Percentiles rank a stretch among this genome's conserved stretches.
These are phyloP conservation scores for Notechis scutatus DNA, from an alignment of 2,113 vertebrate species.

Conservation along the genomic window DNA sequence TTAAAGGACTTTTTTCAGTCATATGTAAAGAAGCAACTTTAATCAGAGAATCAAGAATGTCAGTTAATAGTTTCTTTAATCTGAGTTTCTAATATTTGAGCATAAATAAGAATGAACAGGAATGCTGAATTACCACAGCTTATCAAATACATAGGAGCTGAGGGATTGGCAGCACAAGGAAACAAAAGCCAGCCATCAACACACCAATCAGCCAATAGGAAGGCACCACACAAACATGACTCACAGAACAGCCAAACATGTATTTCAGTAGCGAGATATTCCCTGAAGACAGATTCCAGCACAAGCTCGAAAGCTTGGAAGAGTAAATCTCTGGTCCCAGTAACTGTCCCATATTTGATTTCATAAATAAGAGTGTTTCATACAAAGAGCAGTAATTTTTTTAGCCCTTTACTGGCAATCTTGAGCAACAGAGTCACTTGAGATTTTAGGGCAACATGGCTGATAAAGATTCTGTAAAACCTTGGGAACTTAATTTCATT, in stretches of 20 bases:
- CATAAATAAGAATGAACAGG: neutral
- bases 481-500: neutral
- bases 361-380: neutral
- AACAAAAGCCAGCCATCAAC: neutral
- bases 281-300: neutral
- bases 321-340: neutral
- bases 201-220: neutral
- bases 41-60: neutral
- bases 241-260: neutral
- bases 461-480: neutral
- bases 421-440: neutral
- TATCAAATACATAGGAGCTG: neutral
- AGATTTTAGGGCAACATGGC: neutral
- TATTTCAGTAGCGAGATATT: neutral
- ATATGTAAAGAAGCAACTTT: neutral
- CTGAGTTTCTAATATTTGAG: neutral
- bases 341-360: neutral
- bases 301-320: neutral
- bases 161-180: neutral
- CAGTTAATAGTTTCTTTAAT: slow-evolving; percentile 1
- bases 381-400: neutral
- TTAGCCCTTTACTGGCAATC: neutral
- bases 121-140: neutral
- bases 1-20: neutral
- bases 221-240: neutral